A percentile compares a stretch with the other conserved stretches of the same genome.
These are phyloP conservation scores for Rhagoletis zephyria DNA, from an alignment of 1,140 invertebrate species.

Conservation along the genomic window DNA sequence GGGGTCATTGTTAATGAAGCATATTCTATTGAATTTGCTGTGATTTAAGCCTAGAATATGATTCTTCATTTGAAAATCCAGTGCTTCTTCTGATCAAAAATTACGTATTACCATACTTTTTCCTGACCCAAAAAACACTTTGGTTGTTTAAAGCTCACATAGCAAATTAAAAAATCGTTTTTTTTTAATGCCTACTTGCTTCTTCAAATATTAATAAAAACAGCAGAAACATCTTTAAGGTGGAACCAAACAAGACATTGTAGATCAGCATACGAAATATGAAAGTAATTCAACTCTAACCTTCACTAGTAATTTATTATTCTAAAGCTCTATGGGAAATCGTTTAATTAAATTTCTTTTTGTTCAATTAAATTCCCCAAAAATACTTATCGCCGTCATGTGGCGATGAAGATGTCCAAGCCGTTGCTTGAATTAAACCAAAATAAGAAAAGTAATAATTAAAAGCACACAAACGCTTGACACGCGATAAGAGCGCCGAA, in stretches of 20 bases:
- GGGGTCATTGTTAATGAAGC: too few species aligned
- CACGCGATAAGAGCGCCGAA: slow-evolving; percentile 18
- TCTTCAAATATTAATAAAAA: too few species aligned
- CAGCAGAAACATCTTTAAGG: not conserved
- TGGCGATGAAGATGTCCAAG: slow-evolving; percentile 21
- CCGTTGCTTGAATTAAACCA: not conserved
- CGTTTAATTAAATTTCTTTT: slow-evolving; percentile 31
- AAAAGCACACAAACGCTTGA: slow-evolving; percentile 18
- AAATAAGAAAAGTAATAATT: slow-evolving; percentile 24
- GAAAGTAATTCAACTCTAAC: not conserved
- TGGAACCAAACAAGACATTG: not conserved
- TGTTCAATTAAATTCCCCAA: not conserved
- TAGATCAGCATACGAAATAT: too few species aligned
- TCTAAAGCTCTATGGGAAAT: not conserved
- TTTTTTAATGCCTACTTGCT: too few species aligned
- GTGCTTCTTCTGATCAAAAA: too few species aligned
- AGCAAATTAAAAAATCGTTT: too few species aligned
- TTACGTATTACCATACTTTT: too few species aligned
- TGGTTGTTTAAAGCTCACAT: too few species aligned
- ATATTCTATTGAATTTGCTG: too few species aligned
- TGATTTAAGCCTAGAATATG: too few species aligned
- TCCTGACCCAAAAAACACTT: too few species aligned
- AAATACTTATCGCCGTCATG: not conserved
- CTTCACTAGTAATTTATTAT: not conserved
- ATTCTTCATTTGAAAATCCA: too few species aligned